Evolutionary conservation across 1,140 invertebrate genomes (phyloP).

Genomic region (Platyura marginata): DNA sequence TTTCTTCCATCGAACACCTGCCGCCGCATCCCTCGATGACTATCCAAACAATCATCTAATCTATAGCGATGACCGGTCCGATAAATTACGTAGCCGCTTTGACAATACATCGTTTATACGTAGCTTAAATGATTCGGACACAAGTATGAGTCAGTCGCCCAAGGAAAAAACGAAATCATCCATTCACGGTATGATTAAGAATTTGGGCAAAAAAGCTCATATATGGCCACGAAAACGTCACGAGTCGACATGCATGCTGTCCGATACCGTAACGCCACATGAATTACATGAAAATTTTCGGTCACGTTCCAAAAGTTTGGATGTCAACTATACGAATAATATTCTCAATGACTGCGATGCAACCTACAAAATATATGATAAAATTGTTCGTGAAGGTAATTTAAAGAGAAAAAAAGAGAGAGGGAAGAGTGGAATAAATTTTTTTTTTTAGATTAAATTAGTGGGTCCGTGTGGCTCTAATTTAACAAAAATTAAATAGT

Average conservation of each 20-base stretch:
- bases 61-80: conserved; percentile 6
- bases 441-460: too few species aligned
- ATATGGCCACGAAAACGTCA: conserved; percentile 35
- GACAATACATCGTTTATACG: conserved; percentile 34
- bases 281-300: conserved; percentile 42
- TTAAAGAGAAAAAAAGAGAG: too few species aligned
- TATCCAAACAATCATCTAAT: conserved; percentile 9
- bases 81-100: conserved; percentile 19
- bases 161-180: conserved; percentile 23
- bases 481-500: too few species aligned
- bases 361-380: conserved; percentile 63
- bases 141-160: conserved; percentile 12
- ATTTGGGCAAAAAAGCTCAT: conserved; percentile 46
- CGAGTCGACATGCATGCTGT: conserved; percentile 30
- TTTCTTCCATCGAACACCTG: conserved; percentile 18
- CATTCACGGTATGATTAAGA: conserved; percentile 51
- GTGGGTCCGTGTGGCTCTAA: too few species aligned
- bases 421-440: too few species aligned
- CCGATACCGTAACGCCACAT: conserved; percentile 23
- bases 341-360: conserved; percentile 48
- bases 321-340: conserved; percentile 35
- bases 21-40: conserved; percentile 17
- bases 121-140: conserved; percentile 24
- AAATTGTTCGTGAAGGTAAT: conserved; percentile 62
- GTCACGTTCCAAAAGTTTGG: conserved; percentile 54